A percentile compares a stretch with the other conserved stretches of the same genome.
Evolutionary conservation across 2,113 vertebrate species (phyloP).

Genomic region (Xenotilapia leptura): DNA sequence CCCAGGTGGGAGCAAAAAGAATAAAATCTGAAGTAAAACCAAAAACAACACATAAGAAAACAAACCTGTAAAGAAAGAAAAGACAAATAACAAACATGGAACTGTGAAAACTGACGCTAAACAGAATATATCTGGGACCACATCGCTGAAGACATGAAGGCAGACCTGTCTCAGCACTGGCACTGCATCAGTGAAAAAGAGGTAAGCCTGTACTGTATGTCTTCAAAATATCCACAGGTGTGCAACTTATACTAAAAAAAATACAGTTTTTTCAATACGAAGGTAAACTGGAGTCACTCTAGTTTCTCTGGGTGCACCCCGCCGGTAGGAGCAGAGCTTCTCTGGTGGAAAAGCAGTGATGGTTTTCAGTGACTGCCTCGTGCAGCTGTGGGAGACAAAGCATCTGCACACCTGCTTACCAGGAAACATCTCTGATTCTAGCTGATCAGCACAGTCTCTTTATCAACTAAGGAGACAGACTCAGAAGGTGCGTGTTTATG

Average conservation of each 20-base stretch:
- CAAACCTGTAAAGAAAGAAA: neutral
- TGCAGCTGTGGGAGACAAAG: neutral
- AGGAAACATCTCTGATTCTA: neutral
- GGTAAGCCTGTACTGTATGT: neutral
- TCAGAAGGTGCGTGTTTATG: neutral
- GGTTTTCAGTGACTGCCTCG: neutral
- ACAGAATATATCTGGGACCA: neutral
- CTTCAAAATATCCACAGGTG: neutral
- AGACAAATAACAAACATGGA: neutral
- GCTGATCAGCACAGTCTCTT: neutral
- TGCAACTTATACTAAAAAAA: neutral
- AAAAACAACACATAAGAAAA: neutral
- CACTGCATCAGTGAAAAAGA: neutral
- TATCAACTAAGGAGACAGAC: neutral
- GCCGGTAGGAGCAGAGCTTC: accelerated
- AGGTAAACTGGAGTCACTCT: neutral
- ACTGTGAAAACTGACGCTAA: accelerated
- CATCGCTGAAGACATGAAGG: neutral
- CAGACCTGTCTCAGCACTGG: accelerated
- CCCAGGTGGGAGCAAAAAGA: neutral
- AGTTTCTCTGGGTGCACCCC: neutral
- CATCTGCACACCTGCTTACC: neutral
- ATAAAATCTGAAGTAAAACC: neutral
- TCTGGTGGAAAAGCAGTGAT: neutral
- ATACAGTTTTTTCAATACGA: accelerated